Evolutionary conservation across 30 jellyfish, hydroid and myxozoan genomes (phyloP).

Genomic region (Rhopilema esculentum): DNA sequence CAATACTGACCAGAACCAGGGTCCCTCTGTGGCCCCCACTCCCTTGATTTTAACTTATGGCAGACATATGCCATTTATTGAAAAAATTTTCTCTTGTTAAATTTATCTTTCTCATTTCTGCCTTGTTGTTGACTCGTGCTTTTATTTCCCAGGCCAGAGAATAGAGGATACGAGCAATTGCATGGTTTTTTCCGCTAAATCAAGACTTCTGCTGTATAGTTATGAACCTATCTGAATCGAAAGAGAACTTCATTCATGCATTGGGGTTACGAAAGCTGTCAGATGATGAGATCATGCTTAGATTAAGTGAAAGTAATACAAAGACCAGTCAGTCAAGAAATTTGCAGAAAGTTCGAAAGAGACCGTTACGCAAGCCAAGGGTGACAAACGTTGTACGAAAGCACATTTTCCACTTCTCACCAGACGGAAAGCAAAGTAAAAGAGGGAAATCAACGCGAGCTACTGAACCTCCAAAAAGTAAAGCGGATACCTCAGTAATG

Average conservation of each 20-base stretch:
- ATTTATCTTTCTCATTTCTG: neutral
- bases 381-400: constrained; percentile 1
- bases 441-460: constrained; percentile 1
- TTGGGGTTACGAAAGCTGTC: constrained; percentile 52
- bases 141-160: neutral
- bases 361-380: constrained; percentile 36
- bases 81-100: no score
- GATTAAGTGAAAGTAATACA: neutral
- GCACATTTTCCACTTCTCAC: constrained; percentile 22
- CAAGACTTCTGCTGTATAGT: neutral
- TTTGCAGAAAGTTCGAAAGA: neutral
- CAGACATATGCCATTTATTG: no score
- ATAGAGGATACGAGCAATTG: neutral
- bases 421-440: constrained; percentile 22
- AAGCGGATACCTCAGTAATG: neutral
- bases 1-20: no score
- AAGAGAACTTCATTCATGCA: constrained; percentile 28
- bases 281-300: constrained; percentile 10
- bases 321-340: neutral
- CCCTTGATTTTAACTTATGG: no score
- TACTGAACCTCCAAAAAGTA: neutral
- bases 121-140: neutral
- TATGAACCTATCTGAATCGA: constrained; percentile 45
- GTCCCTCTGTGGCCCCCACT: no score
- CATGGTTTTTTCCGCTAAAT: neutral